A percentile compares a stretch with the other conserved stretches of the same genome.
These are phyloP conservation scores for Ophiothrix spiculata DNA, from an alignment of 35 echinoderm and acorn worm genomes.

Conservation along the genomic window DNA sequence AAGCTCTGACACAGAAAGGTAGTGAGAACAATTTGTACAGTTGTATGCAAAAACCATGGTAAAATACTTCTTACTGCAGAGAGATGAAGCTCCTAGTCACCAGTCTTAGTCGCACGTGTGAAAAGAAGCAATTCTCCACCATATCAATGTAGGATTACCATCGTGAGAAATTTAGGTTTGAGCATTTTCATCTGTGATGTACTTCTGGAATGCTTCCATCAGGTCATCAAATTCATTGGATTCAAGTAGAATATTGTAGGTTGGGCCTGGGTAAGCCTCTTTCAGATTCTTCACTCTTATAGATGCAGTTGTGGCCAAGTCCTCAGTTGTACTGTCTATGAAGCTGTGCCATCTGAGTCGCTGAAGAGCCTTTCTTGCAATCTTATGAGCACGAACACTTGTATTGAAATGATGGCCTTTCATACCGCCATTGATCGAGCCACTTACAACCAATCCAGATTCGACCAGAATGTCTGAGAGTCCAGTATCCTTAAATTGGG, in stretches of 20 bases:
- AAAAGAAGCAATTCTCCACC: slow-evolving; percentile 50
- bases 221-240: neutral
- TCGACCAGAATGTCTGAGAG: slow-evolving; percentile 69
- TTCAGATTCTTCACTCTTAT: neutral
- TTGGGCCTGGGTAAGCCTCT: neutral
- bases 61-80: slow-evolving; percentile 17
- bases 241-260: neutral
- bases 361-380: slow-evolving; percentile 41
- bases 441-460: slow-evolving; percentile 54
- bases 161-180: slow-evolving; percentile 24
- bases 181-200: neutral
- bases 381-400: slow-evolving; percentile 54
- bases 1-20: slow-evolving; percentile 50
- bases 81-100: slow-evolving; percentile 64
- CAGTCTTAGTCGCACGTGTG: slow-evolving; percentile 48
- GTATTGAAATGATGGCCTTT: slow-evolving; percentile 75
- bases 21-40: slow-evolving; percentile 45
- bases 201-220: neutral
- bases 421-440: slow-evolving; percentile 64
- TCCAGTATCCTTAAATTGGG: slow-evolving; percentile 61
- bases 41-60: slow-evolving; percentile 52
- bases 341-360: slow-evolving; percentile 44
- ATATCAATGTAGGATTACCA: slow-evolving; percentile 62
- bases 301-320: neutral
- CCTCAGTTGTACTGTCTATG: slow-evolving; percentile 17